Evolutionary conservation across 2,888 invertebrate genomes (phyloP).

Genomic region (Ptilodon capucinus): DNA sequence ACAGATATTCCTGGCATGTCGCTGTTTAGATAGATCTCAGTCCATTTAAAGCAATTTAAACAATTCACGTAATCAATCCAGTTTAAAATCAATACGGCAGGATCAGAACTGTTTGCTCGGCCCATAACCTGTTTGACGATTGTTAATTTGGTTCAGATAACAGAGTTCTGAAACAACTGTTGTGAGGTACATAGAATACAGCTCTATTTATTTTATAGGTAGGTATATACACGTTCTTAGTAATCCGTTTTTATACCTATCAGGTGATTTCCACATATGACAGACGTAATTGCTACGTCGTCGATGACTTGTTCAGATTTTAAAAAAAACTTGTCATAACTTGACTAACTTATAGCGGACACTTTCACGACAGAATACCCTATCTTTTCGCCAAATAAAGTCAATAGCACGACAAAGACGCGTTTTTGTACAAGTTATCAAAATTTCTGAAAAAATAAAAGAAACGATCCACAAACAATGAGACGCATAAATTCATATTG

Average conservation of each 20-base stretch:
- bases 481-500: background rate
- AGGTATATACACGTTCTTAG: background rate
- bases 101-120: constrained; percentile 6
- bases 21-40: background rate
- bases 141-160: background rate
- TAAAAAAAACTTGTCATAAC: constrained; percentile 5
- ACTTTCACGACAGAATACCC: background rate
- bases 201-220: background rate
- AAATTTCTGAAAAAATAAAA: background rate
- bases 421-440: background rate
- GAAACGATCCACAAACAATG: background rate
- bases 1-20: background rate
- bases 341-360: background rate
- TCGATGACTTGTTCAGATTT: constrained; percentile 11
- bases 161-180: background rate
- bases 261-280: background rate
- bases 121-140: constrained; percentile 8
- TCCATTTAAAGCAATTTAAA: constrained; percentile 9
- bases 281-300: constrained; percentile 2
- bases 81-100: constrained; percentile 9
- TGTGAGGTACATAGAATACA: background rate
- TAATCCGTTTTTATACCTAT: background rate
- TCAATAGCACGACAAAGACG: background rate
- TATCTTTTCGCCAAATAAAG: background rate
- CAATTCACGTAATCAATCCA: constrained; percentile 14